A percentile compares a stretch with the other conserved stretches of the same genome.
Conservation (phyloP, 2,113 vertebrate genomes). For the Ranitomeya variabilis region DNA sequence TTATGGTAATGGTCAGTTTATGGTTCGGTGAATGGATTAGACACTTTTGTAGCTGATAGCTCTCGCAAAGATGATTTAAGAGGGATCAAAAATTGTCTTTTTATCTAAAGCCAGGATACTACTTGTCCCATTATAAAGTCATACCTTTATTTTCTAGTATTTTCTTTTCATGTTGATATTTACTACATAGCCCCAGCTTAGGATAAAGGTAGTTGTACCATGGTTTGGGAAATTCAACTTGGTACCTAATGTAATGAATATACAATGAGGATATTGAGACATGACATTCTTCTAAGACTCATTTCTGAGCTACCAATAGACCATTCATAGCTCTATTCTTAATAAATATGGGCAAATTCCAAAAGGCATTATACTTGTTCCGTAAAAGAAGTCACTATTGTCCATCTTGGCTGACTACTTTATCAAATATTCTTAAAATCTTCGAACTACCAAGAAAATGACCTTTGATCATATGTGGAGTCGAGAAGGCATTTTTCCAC, state of each 20-base stretch:
- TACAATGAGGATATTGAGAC: background rate
- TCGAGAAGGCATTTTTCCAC: too few relatives aligned
- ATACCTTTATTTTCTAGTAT: constrained; percentile 36
- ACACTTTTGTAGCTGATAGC: constrained; percentile 63
- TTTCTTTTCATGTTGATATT: background rate
- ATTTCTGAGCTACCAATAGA: background rate
- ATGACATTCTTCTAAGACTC: background rate
- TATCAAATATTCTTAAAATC: too few relatives aligned
- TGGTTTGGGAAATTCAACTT: background rate
- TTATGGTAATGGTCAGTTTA: constrained; percentile 84
- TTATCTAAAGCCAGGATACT: constrained; percentile 59
- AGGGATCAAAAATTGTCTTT: constrained; percentile 70
- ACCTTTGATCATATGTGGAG: too few relatives aligned
- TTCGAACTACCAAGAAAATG: too few relatives aligned
- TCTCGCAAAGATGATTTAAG: constrained; percentile 75
- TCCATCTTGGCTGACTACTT: background rate
- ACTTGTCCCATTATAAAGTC: constrained; percentile 42
- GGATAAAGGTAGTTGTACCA: background rate
- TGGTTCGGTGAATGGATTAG: constrained; percentile 74
- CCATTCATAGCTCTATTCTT: background rate
- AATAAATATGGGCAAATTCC: background rate
- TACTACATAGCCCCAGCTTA: background rate
- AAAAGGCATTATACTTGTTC: background rate
- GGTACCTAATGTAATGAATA: background rate
- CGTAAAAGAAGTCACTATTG: too few relatives aligned